Conservation (phyloP, 2,888 invertebrate genomes). For the Liposcelis brunnea region DNA sequence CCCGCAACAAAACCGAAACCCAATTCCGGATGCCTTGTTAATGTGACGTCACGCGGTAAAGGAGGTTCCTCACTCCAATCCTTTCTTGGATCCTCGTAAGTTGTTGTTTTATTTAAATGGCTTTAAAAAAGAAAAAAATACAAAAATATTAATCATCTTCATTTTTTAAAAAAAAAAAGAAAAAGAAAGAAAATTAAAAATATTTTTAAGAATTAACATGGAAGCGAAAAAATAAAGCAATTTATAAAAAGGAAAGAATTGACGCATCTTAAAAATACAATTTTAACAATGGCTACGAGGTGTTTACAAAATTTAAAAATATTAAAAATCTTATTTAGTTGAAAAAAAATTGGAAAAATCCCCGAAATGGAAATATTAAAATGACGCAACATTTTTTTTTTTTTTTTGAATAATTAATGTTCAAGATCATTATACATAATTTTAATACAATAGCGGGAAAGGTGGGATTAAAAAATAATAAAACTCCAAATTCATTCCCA, state of each 20-base stretch:
- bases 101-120: slow-evolving; percentile 75
- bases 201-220: neutral
- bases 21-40: slow-evolving; percentile 57
- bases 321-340: neutral
- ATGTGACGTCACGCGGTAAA: slow-evolving; percentile 55
- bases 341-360: no score
- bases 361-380: no score
- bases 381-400: no score
- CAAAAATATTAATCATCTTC: neutral
- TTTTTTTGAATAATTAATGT: no score
- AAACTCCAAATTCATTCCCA: no score
- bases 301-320: no score
- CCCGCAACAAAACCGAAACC: slow-evolving; percentile 95
- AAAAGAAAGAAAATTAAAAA: slow-evolving; percentile 8
- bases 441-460: no score
- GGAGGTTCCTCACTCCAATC: slow-evolving; percentile 51
- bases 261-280: neutral
- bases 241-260: neutral
- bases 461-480: no score
- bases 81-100: slow-evolving; percentile 66
- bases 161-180: slow-evolving; percentile 16
- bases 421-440: no score
- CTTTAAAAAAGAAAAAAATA: slow-evolving; percentile 27
- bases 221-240: neutral
- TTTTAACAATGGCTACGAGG: no score